Evolutionary conservation across 2,113 vertebrate genomes (phyloP), one percentile per base, ranked within the genome.

Genomic region (Scomber japonicus): DNA sequence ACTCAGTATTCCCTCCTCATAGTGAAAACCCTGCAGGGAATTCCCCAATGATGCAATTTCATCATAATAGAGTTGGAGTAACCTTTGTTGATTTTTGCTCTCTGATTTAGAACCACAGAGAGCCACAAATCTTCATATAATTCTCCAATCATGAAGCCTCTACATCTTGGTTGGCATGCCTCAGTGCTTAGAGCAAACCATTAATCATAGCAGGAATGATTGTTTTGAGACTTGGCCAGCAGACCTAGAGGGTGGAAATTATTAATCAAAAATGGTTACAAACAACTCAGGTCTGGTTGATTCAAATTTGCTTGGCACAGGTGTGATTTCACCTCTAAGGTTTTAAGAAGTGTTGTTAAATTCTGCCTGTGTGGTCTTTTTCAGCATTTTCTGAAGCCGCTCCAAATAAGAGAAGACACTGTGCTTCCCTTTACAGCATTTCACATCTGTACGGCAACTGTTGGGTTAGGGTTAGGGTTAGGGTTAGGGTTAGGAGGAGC

Each of bases 201-300:
- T 91, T 92, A 86, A 88, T 92, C 84, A 83, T 63, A 59, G 81
- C 77, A 88, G 72, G 59, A 78, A 84, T 87, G 50, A 90, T 81
- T 90, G 84, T 91, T 88, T 85, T 80, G 76, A 91, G 79, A 89
- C 80, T 62, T 65, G 55, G 83, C 75, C 78, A 77, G 57, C 44
- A 60, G 56, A 72, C 27, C 54, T 60, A 19, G 65, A 2, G 10
- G 51, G 71, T 55, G 67, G 21, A 65, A 60, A 65, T 82, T 82
- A 72, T 81, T 84, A 59, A 84, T 87, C 71, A 86, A 72, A 84
- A 84, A 78, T 4, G 21, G 77, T 78, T 76, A 62, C 68, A 89
- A 91, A 89, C 83, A 86, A 80, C 65, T 82, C 63, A 85, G 60
- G 67, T 71, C 31, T 60, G 50, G 55, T 73, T 59, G 66, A 83